Conservation (phyloP, 2,113 vertebrate species). For the Python bivittatus region DNA sequence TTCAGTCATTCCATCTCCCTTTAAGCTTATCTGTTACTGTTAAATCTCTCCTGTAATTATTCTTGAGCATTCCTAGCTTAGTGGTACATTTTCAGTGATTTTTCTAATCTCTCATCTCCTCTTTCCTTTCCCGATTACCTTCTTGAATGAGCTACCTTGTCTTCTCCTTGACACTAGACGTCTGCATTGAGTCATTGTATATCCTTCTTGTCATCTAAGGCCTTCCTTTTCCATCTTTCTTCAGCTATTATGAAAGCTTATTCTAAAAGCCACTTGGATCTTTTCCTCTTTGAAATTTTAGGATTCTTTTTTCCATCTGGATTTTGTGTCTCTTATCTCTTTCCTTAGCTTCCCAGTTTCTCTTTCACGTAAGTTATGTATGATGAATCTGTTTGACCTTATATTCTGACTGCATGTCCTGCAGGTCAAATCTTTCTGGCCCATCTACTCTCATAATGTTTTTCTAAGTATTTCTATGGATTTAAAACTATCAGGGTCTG, state of each 20-base stretch:
- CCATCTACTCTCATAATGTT: not conserved
- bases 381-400: not conserved
- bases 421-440: not conserved
- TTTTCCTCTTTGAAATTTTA: not conserved
- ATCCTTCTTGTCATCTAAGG: not conserved
- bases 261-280: not conserved
- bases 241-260: not conserved
- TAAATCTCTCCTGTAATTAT: not conserved
- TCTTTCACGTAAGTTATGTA: not conserved
- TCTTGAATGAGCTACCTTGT: not conserved
- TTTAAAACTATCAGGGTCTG: not conserved
- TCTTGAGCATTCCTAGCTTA: not conserved
- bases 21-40: not conserved
- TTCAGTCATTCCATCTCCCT: not conserved
- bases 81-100: not conserved
- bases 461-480: not conserved
- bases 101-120: not conserved
- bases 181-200: not conserved
- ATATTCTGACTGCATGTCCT: not conserved
- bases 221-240: not conserved
- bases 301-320: not conserved
- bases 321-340: not conserved
- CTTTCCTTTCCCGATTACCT: not conserved
- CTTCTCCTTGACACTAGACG: not conserved
- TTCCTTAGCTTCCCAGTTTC: not conserved